A percentile compares a stretch with the other conserved stretches of the same genome.
These are phyloP conservation scores for Scolopax bukidnonensis DNA, from an alignment of 2,797 vertebrate species.

Conservation along the genomic window DNA sequence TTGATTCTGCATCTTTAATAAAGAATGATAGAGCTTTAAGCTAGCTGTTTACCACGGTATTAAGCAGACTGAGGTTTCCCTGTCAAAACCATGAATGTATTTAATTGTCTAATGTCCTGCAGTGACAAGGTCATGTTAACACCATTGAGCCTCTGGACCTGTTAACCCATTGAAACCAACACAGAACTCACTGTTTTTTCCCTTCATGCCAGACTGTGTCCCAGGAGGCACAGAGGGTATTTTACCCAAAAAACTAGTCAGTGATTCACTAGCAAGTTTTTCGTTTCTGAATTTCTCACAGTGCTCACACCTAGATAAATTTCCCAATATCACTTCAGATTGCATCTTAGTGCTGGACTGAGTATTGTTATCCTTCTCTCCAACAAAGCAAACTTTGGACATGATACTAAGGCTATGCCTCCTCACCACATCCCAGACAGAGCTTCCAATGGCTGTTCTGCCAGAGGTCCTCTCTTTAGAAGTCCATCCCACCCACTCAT, in stretches of 20 bases:
- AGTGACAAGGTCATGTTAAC: neutral
- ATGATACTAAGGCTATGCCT: neutral
- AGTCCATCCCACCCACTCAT: neutral
- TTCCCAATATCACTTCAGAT: neutral
- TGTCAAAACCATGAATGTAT: slow-evolving; percentile 20
- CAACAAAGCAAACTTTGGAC: neutral
- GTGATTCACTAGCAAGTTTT: neutral
- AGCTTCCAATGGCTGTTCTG: neutral
- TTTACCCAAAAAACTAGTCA: neutral
- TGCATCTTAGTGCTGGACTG: neutral
- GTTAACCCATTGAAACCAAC: neutral
- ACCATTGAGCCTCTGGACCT: neutral
- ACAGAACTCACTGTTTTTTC: neutral
- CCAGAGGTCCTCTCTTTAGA: neutral
- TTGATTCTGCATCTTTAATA: slow-evolving; percentile 20
- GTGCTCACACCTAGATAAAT: neutral
- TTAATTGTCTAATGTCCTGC: slow-evolving; percentile 7
- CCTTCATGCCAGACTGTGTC: neutral
- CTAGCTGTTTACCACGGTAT: slow-evolving; percentile 12
- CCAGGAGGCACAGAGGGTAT: neutral
- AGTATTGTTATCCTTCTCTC: rapidly evolving
- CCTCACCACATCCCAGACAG: neutral
- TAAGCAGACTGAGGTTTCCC: slow-evolving; percentile 10
- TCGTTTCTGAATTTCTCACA: neutral
- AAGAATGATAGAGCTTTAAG: slow-evolving; percentile 23